Evolutionary conservation across 2,888 invertebrate genomes (phyloP).

Genomic region (Chymomyza fuscimana): DNA sequence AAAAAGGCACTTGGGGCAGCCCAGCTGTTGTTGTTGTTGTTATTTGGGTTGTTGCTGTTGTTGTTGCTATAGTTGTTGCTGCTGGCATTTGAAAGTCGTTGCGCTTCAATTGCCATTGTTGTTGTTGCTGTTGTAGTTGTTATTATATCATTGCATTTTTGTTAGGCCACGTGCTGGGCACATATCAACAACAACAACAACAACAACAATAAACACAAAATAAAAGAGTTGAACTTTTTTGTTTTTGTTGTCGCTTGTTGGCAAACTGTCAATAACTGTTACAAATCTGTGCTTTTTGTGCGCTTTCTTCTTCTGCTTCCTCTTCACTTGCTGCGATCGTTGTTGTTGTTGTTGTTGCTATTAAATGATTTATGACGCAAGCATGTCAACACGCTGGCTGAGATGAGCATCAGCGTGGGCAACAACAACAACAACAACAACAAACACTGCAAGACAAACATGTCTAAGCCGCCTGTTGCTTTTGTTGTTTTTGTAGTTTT

Average conservation of each 20-base stretch:
- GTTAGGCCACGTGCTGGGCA: constrained; percentile 32
- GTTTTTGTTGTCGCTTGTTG: background rate
- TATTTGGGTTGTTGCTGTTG: constrained; percentile 20
- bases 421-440: background rate
- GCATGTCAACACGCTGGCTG: constrained; percentile 39
- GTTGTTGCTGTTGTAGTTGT: constrained; percentile 18
- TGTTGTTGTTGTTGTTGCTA: constrained; percentile 36
- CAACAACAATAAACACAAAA: background rate
- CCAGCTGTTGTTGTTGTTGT: constrained; percentile 9
- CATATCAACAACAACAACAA: background rate
- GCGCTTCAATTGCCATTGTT: constrained; percentile 32
- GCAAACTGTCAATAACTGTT: constrained; percentile 28
- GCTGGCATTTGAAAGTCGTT: constrained; percentile 27
- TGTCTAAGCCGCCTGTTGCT: background rate
- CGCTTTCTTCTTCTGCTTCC: constrained; percentile 13
- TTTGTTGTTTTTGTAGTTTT: background rate
- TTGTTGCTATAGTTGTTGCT: constrained; percentile 23
- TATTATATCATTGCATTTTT: constrained; percentile 32
- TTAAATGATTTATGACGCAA: constrained; percentile 47
- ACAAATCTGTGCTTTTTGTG: constrained; percentile 7
- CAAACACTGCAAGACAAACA: background rate
- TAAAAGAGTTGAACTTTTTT: background rate
- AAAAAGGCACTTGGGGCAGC: constrained; percentile 28
- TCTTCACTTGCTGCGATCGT: constrained; percentile 27
- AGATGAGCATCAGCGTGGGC: constrained; percentile 33